Base-by-base conservation (phyloP, 2,888 invertebrate genomes). In the Nomada fabriciana region DNA sequence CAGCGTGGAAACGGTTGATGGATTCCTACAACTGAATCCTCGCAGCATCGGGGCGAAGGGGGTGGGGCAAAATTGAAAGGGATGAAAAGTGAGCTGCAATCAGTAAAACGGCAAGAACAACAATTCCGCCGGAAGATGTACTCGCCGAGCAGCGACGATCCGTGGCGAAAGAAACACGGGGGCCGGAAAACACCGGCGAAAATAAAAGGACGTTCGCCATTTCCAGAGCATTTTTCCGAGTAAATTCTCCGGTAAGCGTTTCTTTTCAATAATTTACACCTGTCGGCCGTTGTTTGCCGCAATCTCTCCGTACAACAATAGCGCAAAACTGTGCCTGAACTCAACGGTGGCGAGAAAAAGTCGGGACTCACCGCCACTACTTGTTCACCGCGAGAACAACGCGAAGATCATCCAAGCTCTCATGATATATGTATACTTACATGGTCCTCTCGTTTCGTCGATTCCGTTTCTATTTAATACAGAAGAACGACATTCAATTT, bases 251-350 rank as follows among this genome's bases (percentile, higher is more conserved):
- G 68, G 76, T 63, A 76, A 78, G 78, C 78, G 78, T 63, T 75
- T 52, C 76, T 69, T 63, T 69, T 75, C 76, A 76, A 78, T 78
- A 78, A 68, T 78, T 78, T 78, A 78, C 76, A 78, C 78, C 50
- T 63, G 67, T 29, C 76, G 67, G 76, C 50, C 55, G 68, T 75
- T 76, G 79, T 70, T 79, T 64, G 64, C 76, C 69, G 70, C 79
- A 76, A 79, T 79, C 76, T 76, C 59, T 43, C 43, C 59, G 64
- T 70, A 59, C 70, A 79, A 79, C 76, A 79, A 79, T 79, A 64
- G 76, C 52, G 79, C 53, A 76, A 76, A 79, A 76, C 76, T 69
- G 47, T 25, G 20, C 20, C 47, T 4, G 15, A 11, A 5, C 11
- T 5, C 9, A n/a, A 9, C 67, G 50, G 18, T 18, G 20, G 42